These are phyloP conservation scores for Caenorhabditis sp. DNA, from an alignment of 2,888 invertebrate species.

Conservation along the genomic window DNA sequence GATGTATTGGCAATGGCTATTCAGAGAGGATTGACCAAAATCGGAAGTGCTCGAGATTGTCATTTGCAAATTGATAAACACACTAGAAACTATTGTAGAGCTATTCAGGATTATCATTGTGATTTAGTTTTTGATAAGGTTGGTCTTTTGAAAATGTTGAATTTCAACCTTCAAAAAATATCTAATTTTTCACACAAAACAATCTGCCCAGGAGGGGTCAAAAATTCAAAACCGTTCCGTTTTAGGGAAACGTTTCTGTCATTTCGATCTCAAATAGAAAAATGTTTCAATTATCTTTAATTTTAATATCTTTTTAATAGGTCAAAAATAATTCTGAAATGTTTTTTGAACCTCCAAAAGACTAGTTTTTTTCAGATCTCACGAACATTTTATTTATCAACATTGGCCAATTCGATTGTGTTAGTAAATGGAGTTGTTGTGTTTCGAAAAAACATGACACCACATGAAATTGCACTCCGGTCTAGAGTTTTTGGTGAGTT, in stretches of 20 bases:
- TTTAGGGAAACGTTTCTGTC: too few species aligned
- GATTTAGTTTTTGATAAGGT: constrained; percentile 9
- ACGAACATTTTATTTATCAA: not conserved
- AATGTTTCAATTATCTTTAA: too few species aligned
- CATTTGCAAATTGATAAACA: not conserved
- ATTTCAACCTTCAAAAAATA: too few species aligned
- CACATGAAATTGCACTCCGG: not conserved
- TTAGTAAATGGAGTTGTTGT: constrained; percentile 6
- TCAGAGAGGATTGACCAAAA: constrained; percentile 10
- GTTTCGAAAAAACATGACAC: constrained; percentile 5
- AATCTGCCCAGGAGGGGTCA: too few species aligned
- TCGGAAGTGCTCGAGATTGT: constrained; percentile 1
- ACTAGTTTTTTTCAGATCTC: not conserved
- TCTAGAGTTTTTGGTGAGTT: not conserved
- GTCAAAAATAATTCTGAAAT: too few species aligned
- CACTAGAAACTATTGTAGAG: not conserved
- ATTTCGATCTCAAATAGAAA: too few species aligned
- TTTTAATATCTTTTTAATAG: too few species aligned
- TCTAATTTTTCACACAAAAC: too few species aligned
- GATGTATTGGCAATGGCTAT: constrained; percentile 1
- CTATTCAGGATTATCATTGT: constrained; percentile 8
- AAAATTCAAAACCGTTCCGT: too few species aligned
- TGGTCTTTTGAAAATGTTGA: too few species aligned
- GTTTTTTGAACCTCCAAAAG: too few species aligned
- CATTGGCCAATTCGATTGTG: not conserved